phyloP scores from a whole-genome alignment of 2,888 invertebrate species.

The Ametastegia equiseti region DNA sequence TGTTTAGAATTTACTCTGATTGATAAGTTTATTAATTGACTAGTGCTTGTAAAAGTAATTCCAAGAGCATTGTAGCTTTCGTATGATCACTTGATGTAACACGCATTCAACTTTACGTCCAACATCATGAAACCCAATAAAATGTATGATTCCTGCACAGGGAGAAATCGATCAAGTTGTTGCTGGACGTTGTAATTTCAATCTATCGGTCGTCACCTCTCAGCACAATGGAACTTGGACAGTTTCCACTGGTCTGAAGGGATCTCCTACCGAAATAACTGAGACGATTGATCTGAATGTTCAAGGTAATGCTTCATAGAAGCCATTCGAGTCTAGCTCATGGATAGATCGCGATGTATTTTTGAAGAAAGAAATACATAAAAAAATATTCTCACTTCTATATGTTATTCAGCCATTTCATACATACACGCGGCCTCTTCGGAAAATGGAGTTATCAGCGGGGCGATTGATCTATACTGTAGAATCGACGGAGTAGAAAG shows the following conservation, averaged over 20 bases:
- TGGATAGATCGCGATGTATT: background rate
- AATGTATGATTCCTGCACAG: background rate
- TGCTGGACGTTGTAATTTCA: conserved; percentile 38
- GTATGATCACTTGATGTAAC: too few species aligned
- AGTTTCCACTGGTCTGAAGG: conserved; percentile 29
- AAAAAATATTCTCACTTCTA: background rate
- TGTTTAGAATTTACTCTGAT: too few species aligned
- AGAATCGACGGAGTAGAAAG: conserved; percentile 28
- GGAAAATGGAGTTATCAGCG: conserved; percentile 12
- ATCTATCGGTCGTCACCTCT: conserved; percentile 25
- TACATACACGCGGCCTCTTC: conserved; percentile 23
- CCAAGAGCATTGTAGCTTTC: background rate
- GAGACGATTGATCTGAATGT: conserved; percentile 21
- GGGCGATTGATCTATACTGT: conserved; percentile 39
- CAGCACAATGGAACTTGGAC: conserved; percentile 48
- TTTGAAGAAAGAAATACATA: background rate
- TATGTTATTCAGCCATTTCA: background rate
- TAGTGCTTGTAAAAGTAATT: background rate
- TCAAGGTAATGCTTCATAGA: conserved; percentile 13
- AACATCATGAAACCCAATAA: background rate
- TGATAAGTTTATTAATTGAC: too few species aligned
- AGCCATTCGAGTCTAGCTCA: background rate
- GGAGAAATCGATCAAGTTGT: conserved; percentile 26
- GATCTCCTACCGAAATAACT: conserved; percentile 22
- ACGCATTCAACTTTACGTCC: background rate